Conservation (phyloP, 2,797 vertebrate species). For the Prionace glauca region DNA sequence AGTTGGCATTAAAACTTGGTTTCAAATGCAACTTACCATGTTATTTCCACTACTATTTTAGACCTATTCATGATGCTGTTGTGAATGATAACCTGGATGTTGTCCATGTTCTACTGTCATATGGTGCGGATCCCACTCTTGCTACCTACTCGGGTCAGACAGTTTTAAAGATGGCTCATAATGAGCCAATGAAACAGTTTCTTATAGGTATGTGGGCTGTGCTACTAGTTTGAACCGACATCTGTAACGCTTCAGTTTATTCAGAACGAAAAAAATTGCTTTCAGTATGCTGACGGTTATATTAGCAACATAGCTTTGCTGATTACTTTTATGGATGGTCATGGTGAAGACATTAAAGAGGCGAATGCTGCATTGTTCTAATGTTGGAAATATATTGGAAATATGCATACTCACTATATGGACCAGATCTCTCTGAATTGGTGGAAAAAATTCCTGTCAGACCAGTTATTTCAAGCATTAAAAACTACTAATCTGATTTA, state of each 20-base stretch:
- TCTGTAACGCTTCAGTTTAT: not conserved
- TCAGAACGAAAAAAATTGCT: not conserved
- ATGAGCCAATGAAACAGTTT: conserved; percentile 83
- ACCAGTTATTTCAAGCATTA: not conserved
- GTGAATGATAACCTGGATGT: conserved; percentile 91
- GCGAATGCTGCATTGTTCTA: not conserved
- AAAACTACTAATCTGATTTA: not conserved
- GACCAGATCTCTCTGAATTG: not conserved
- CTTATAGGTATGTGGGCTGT: conserved; percentile 70
- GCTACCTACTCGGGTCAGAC: conserved; percentile 97
- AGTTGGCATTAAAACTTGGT: not conserved
- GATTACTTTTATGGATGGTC: not conserved
- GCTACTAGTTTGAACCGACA: not conserved
- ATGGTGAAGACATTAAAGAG: not conserved
- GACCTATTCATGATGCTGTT: conserved; percentile 92
- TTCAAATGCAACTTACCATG: not conserved
- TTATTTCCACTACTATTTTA: conserved; percentile 47
- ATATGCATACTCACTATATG: not conserved
- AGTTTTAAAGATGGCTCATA: conserved; percentile 86
- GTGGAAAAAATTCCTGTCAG: not conserved
- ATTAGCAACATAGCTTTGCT: not conserved
- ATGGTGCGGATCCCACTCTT: conserved; percentile 90
- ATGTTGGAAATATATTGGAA: not conserved
- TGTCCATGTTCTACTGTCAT: conserved; percentile 89
- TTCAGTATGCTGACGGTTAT: not conserved